Percentiles rank a stretch among this genome's conserved stretches.
Evolutionary conservation across 2,888 invertebrate species (phyloP).

Genomic region (Temnothorax unifasciatus): DNA sequence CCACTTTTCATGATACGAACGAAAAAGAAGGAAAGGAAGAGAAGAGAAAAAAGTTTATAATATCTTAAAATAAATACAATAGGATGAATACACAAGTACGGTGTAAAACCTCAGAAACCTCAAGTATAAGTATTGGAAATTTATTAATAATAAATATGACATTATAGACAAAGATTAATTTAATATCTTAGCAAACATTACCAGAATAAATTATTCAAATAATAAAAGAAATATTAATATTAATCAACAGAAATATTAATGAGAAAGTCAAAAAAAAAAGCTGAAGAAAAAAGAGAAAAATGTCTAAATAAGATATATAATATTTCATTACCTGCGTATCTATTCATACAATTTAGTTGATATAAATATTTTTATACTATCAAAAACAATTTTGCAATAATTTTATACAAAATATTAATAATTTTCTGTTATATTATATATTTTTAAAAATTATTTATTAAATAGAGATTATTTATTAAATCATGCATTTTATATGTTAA

Average conservation of each 20-base stretch:
- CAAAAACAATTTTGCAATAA: no score
- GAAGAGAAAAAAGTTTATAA: background rate
- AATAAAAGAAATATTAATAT: background rate
- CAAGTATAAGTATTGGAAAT: conserved; percentile 11
- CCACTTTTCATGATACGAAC: conserved; percentile 78
- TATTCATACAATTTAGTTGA: no score
- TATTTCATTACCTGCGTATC: no score
- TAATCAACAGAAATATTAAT: background rate
- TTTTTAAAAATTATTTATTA: background rate
- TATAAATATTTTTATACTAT: no score
- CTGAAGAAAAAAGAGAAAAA: background rate
- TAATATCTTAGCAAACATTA: background rate
- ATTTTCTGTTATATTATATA: no score
- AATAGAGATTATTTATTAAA: background rate
- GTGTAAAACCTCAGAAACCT: background rate
- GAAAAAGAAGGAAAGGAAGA: conserved; percentile 26
- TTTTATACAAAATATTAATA: no score
- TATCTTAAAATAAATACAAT: background rate
- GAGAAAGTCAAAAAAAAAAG: background rate
- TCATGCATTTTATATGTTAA: background rate
- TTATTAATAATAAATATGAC: background rate
- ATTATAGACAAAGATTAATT: background rate
- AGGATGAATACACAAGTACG: background rate
- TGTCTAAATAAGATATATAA: no score
- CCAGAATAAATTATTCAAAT: background rate